These are phyloP conservation scores for Dinoponera quadriceps DNA, from an alignment of 1,140 invertebrate genomes.

Conservation along the genomic window DNA sequence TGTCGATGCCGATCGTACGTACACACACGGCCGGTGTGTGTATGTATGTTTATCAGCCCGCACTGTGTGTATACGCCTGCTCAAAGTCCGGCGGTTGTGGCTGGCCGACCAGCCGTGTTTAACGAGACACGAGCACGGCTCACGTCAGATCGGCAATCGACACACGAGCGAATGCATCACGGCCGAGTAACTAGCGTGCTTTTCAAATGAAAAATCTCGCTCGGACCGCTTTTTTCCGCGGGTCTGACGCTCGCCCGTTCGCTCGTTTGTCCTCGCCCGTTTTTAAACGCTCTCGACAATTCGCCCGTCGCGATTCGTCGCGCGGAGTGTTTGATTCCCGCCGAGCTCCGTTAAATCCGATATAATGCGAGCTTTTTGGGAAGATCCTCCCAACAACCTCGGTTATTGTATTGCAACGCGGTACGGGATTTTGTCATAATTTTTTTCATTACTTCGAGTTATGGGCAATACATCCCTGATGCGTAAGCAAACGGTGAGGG, in stretches of 20 bases:
- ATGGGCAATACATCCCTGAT: no score
- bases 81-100: slow-evolving; percentile 43
- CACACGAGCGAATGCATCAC: slow-evolving; percentile 44
- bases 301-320: slow-evolving; percentile 27
- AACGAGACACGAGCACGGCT: slow-evolving; percentile 52
- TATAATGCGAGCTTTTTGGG: neutral
- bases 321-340: neutral
- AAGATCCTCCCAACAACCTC: no score
- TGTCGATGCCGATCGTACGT: neutral
- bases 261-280: slow-evolving; percentile 35
- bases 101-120: slow-evolving; percentile 37
- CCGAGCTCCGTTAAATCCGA: neutral
- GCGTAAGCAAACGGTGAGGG: no score
- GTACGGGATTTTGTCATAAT: no score
- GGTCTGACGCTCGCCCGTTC: slow-evolving; percentile 22
- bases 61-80: slow-evolving; percentile 8
- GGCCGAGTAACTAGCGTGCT: slow-evolving; percentile 48
- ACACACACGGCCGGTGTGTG: neutral
- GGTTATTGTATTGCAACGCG: no score
- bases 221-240: no score
- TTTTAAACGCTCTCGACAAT: slow-evolving; percentile 51
- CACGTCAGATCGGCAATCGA: slow-evolving; percentile 43
- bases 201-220: slow-evolving; percentile 60
- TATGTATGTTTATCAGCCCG: slow-evolving; percentile 41
- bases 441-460: no score